Evolutionary conservation across 2,797 vertebrate species (phyloP).

Genomic region (Anguilla megastoma): DNA sequence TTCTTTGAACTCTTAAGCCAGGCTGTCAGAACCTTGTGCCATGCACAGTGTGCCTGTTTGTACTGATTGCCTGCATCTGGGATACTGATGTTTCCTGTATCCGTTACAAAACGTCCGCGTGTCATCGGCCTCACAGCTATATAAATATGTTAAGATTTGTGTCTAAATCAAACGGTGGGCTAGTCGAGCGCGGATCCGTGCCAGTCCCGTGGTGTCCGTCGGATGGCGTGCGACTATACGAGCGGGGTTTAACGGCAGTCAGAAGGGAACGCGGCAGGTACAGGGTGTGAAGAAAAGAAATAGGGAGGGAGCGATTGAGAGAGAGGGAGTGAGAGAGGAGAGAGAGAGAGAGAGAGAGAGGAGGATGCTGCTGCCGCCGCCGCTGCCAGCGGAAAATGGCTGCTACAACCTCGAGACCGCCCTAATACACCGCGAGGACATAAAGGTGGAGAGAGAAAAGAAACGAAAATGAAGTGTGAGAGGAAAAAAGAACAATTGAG

Average conservation of each 20-base stretch:
- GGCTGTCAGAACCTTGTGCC: not conserved
- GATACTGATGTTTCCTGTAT: not conserved
- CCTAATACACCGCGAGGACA: slow-evolving; percentile 75
- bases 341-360: slow-evolving; percentile 53
- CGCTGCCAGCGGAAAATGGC: slow-evolving; percentile 81
- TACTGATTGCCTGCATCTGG: not conserved
- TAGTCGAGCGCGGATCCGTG: slow-evolving; percentile 37
- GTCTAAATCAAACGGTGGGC: slow-evolving; percentile 7
- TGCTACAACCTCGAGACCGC: slow-evolving; percentile 81
- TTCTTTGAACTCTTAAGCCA: not conserved
- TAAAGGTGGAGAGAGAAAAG: slow-evolving; percentile 73
- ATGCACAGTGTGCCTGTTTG: not conserved
- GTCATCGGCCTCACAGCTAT: not conserved
- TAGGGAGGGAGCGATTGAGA: slow-evolving; percentile 38
- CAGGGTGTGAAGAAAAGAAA: slow-evolving; percentile 45
- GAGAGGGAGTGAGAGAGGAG: slow-evolving; percentile 47
- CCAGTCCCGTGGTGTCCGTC: slow-evolving; percentile 54
- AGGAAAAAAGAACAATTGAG: slow-evolving; percentile 55
- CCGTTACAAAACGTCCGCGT: not conserved
- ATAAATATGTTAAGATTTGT: not conserved
- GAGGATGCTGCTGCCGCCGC: slow-evolving; percentile 69
- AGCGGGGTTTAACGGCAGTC: slow-evolving; percentile 52
- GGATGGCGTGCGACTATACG: slow-evolving; percentile 69
- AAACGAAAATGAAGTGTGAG: slow-evolving; percentile 66
- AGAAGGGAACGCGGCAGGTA: slow-evolving; percentile 65